phyloP scores from a whole-genome alignment of 2,888 invertebrate species.

The Cheilosia impressa region DNA sequence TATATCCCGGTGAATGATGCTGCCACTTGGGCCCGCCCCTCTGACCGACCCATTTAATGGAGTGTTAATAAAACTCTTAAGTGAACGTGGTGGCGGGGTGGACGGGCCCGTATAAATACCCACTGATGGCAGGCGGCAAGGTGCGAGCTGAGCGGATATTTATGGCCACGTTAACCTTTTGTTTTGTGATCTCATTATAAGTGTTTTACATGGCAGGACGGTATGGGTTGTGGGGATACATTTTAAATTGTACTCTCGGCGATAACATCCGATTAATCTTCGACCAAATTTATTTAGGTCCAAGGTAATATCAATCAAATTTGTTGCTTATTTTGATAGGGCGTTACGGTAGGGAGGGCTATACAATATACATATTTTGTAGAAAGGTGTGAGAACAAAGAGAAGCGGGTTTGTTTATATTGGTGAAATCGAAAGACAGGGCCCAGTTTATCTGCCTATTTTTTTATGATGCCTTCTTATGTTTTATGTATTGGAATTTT shows the following conservation, averaged over 20 bases:
- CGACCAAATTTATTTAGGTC: constrained; percentile 60
- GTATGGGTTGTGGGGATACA: neutral
- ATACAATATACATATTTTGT: too few relatives aligned
- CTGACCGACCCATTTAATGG: constrained; percentile 69
- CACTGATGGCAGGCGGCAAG: constrained; percentile 22
- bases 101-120: neutral
- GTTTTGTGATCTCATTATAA: constrained; percentile 74
- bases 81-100: constrained; percentile 26
- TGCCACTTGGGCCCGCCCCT: constrained; percentile 44
- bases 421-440: too few relatives aligned
- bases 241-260: constrained; percentile 50
- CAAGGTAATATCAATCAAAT: constrained; percentile 69
- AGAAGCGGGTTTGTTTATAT: neutral
- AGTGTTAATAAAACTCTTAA: constrained; percentile 73
- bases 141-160: constrained; percentile 57
- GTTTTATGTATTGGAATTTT: too few relatives aligned
- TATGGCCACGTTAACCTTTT: constrained; percentile 71
- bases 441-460: too few relatives aligned
- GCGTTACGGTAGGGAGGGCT: neutral
- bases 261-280: constrained; percentile 67
- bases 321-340: constrained; percentile 53
- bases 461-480: too few relatives aligned
- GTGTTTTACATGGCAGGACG: constrained; percentile 52
- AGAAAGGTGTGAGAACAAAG: too few relatives aligned
- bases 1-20: constrained; percentile 64